Evolutionary conservation across 2,888 invertebrate genomes (phyloP).

Genomic region (Andrena flavipes): DNA sequence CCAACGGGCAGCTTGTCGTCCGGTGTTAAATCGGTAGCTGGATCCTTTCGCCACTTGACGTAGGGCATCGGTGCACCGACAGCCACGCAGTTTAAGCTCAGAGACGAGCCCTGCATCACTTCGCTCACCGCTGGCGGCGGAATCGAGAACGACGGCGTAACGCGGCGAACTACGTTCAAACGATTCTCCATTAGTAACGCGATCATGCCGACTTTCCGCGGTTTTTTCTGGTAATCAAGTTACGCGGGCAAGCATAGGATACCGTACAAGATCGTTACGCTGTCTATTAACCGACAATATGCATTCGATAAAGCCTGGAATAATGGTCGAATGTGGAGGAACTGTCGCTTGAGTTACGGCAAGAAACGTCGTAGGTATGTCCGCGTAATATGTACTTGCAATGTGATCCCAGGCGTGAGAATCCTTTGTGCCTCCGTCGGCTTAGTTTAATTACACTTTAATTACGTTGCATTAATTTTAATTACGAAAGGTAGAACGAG

Average conservation of each 20-base stretch:
- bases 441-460: slow-evolving; percentile 67
- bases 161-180: slow-evolving; percentile 91
- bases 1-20: slow-evolving; percentile 95
- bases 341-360: not conserved
- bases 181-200: not conserved
- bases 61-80: slow-evolving; percentile 99
- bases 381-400: slow-evolving; percentile 42
- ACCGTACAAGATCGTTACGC: too few species aligned
- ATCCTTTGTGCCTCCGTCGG: slow-evolving; percentile 62
- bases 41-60: slow-evolving; percentile 96
- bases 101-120: slow-evolving; percentile 95
- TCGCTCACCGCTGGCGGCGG: slow-evolving; percentile 94
- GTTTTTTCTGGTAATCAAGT: not conserved
- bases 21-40: slow-evolving; percentile 93
- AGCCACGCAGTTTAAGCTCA: slow-evolving; percentile 98
- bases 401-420: slow-evolving; percentile 44
- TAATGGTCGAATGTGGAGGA: not conserved
- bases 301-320: slow-evolving; percentile 13
- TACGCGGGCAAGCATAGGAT: not conserved
- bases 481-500: slow-evolving; percentile 57
- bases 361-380: slow-evolving; percentile 39
- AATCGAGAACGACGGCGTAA: slow-evolving; percentile 97
- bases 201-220: not conserved
- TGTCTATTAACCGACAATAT: not conserved
- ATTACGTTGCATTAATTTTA: slow-evolving; percentile 70